A percentile compares a stretch with the other conserved stretches of the same genome.
Conservation (phyloP, 2,888 invertebrate species). For the Melanostoma scalare region DNA sequence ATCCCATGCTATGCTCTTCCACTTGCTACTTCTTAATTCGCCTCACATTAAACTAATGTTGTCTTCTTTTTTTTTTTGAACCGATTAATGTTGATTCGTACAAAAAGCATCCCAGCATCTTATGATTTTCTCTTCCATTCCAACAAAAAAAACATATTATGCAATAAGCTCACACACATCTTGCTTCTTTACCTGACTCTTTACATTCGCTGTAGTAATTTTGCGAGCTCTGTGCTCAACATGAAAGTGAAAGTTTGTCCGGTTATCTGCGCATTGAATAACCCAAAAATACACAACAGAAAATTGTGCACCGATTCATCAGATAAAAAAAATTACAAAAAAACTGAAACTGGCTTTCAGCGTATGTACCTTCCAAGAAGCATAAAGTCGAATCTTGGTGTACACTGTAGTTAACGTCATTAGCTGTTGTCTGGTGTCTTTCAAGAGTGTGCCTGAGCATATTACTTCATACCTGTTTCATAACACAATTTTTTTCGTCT, state of each 20-base stretch:
- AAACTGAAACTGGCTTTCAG: neutral
- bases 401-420: constrained; percentile 35
- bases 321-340: constrained; percentile 1
- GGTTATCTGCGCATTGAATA: constrained; percentile 62
- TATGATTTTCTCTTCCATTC: neutral
- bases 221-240: constrained; percentile 30
- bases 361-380: constrained; percentile 11
- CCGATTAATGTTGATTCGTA: too few relatives aligned
- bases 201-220: constrained; percentile 13
- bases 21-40: too few relatives aligned
- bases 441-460: neutral
- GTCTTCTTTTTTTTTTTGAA: too few relatives aligned
- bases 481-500: neutral
- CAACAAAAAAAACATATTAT: constrained; percentile 1
- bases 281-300: constrained; percentile 46
- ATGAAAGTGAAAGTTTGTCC: constrained; percentile 67
- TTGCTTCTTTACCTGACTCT: constrained; percentile 13
- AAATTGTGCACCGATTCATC: constrained; percentile 4
- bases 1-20: too few relatives aligned
- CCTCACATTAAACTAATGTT: too few relatives aligned
- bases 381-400: constrained; percentile 24
- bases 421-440: constrained; percentile 28
- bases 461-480: neutral
- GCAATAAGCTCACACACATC: constrained; percentile 3
- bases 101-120: too few relatives aligned